phyloP scores from a whole-genome alignment of 2,888 invertebrate species.

The Caenorhabditis panamensis region DNA sequence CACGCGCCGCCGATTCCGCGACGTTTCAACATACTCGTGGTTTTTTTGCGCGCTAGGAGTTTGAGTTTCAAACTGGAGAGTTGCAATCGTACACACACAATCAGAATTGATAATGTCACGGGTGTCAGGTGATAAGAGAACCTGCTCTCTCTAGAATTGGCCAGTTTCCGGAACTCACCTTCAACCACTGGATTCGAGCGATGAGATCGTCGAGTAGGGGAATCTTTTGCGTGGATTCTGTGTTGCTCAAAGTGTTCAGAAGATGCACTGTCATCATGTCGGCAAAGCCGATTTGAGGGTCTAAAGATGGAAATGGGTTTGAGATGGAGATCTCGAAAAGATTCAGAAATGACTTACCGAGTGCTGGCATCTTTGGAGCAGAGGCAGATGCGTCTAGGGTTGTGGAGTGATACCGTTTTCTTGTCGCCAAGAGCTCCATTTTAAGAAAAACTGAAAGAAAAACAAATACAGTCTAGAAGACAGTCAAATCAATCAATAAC shows the following conservation, averaged over 20 bases:
- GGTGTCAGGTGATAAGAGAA: constrained; percentile 14
- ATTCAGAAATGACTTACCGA: constrained; percentile 10
- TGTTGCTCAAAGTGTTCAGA: constrained; percentile 25
- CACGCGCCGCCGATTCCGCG: constrained; percentile 1
- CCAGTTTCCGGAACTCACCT: constrained; percentile 20
- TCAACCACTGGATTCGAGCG: constrained; percentile 31
- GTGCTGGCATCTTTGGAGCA: constrained; percentile 14
- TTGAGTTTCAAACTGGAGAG: not conserved
- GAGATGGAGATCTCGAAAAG: not conserved
- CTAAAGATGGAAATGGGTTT: not conserved
- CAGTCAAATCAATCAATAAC: not conserved
- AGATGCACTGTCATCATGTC: constrained; percentile 25
- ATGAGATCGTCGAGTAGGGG: constrained; percentile 38
- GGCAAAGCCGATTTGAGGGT: constrained; percentile 11
- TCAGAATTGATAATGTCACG: constrained; percentile 21
- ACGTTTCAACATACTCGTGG: not conserved
- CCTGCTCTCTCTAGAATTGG: no score
- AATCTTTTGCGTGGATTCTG: constrained; percentile 21
- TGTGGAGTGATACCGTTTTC: constrained; percentile 14
- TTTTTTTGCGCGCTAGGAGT: not conserved
- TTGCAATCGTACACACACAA: no score
- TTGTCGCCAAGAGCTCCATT: constrained; percentile 15
- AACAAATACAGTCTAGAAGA: no score
- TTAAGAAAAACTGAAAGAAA: not conserved
- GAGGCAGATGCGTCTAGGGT: not conserved